These are phyloP conservation scores for Lerema accius DNA, from an alignment of 1,140 invertebrate species.

Conservation along the genomic window DNA sequence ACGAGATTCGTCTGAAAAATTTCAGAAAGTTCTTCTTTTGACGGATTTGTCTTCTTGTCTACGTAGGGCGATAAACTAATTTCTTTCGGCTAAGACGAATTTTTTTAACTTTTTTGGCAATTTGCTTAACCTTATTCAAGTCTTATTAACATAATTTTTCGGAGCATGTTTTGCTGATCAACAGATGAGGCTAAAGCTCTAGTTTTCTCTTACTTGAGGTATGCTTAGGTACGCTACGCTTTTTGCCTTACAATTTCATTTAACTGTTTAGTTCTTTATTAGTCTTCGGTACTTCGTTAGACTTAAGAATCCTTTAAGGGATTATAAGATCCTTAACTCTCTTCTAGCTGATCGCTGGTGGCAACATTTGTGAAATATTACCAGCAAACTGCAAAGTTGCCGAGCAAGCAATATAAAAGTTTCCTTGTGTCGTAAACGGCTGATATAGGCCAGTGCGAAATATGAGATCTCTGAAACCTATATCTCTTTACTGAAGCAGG, in stretches of 20 bases:
- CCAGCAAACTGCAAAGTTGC: constrained; percentile 31
- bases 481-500: neutral
- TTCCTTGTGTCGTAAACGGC: constrained; percentile 44
- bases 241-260: too few relatives aligned
- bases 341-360: neutral
- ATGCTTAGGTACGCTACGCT: too few relatives aligned
- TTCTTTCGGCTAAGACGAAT: too few relatives aligned
- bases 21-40: constrained; percentile 22
- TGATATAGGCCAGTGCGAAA: constrained; percentile 43
- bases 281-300: too few relatives aligned
- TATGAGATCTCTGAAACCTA: constrained; percentile 28
- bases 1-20: constrained; percentile 32
- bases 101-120: too few relatives aligned
- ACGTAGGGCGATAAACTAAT: neutral
- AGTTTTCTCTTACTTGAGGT: too few relatives aligned
- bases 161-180: too few relatives aligned
- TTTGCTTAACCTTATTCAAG: too few relatives aligned
- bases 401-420: constrained; percentile 46
- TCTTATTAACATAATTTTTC: too few relatives aligned
- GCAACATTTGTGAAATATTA: constrained; percentile 11
- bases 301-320: too few relatives aligned
- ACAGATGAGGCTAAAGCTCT: too few relatives aligned
- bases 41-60: neutral
- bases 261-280: too few relatives aligned
- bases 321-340: neutral